phyloP scores from a whole-genome alignment of 2,888 invertebrate species.

The Sclerodermus sp. region DNA sequence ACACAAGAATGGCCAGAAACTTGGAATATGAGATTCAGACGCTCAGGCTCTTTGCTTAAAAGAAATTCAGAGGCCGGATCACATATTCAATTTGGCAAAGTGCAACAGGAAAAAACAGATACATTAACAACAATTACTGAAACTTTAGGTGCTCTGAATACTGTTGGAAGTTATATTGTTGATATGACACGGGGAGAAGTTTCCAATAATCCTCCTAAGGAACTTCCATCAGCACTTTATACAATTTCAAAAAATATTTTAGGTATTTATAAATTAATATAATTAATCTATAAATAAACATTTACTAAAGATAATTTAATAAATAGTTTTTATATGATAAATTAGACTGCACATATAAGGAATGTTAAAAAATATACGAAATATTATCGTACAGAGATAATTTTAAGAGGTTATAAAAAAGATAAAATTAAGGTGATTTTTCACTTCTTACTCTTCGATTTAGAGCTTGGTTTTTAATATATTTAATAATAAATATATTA shows the following conservation, averaged over 20 bases:
- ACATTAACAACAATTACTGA: slow-evolving; percentile 62
- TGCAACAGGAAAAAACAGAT: slow-evolving; percentile 33
- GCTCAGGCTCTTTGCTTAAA: slow-evolving; percentile 30
- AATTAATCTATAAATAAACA: too few relatives aligned
- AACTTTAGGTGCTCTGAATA: slow-evolving; percentile 78
- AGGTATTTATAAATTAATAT: too few relatives aligned
- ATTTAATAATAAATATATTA: too few relatives aligned
- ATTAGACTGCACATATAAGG: too few relatives aligned
- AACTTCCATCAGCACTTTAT: slow-evolving; percentile 74
- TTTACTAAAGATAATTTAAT: too few relatives aligned
- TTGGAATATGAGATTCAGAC: slow-evolving; percentile 34
- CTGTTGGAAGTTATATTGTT: slow-evolving; percentile 82
- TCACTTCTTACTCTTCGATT: background rate
- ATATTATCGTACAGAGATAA: too few relatives aligned
- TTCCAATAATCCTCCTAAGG: slow-evolving; percentile 57
- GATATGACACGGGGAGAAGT: slow-evolving; percentile 70
- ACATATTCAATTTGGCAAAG: slow-evolving; percentile 22
- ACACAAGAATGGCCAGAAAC: slow-evolving; percentile 37
- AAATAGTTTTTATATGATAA: too few relatives aligned
- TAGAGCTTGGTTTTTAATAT: too few relatives aligned
- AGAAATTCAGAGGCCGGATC: slow-evolving; percentile 39
- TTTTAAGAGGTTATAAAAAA: too few relatives aligned
- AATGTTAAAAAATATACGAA: too few relatives aligned
- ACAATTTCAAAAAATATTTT: slow-evolving; percentile 80
- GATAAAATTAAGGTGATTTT: too few relatives aligned